A percentile compares a stretch with the other conserved stretches of the same genome.
Conservation (phyloP, 64 coral and sea anemone genomes). For the Catalaphyllia jardinei region DNA sequence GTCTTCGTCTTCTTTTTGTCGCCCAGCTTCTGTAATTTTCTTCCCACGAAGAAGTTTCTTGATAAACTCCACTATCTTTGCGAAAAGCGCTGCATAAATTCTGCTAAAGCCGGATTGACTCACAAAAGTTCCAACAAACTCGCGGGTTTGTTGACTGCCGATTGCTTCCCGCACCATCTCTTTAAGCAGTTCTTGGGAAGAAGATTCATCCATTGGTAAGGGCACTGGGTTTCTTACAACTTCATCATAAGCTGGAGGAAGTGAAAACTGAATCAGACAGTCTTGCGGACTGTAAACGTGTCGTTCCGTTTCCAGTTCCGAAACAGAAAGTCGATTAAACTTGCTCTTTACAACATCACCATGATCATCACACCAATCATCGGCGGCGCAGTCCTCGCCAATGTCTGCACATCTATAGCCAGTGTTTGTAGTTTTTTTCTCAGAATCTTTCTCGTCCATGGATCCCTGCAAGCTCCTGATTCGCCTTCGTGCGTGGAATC, state of each 20-base stretch:
- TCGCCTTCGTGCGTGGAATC: too few species aligned
- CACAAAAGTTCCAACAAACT: background rate
- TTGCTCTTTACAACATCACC: too few species aligned
- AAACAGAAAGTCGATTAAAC: too few species aligned
- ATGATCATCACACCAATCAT: background rate
- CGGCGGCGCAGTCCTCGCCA: background rate
- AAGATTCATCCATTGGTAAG: background rate
- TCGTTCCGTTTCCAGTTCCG: too few species aligned
- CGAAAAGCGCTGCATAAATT: background rate
- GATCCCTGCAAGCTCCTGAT: background rate
- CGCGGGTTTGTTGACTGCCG: background rate
- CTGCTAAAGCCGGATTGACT: background rate
- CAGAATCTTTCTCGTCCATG: background rate
- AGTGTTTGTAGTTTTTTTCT: background rate
- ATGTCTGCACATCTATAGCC: too few species aligned
- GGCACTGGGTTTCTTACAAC: background rate
- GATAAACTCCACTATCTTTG: background rate
- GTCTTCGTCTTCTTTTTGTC: too few species aligned
- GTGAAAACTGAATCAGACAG: background rate
- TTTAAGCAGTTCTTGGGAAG: background rate
- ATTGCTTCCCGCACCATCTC: background rate
- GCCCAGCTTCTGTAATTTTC: background rate
- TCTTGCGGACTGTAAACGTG: background rate
- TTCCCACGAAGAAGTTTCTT: background rate
- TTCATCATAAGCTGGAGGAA: background rate